Evolutionary conservation across 2,797 vertebrate species (phyloP).

Genomic region (Taeniopygia guttata): DNA sequence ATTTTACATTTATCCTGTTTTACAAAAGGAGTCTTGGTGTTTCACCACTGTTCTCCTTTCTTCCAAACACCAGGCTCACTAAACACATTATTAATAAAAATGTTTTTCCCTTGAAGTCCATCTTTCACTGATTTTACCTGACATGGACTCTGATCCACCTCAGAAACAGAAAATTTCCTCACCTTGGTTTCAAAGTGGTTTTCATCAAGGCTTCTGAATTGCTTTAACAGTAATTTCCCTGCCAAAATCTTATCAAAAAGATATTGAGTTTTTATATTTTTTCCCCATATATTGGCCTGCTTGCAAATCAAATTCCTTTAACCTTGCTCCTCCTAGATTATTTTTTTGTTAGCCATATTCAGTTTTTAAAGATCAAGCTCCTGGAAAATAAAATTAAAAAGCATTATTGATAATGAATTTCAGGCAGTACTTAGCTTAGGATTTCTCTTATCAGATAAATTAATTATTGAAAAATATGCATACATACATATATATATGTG

Average conservation of each 20-base stretch:
- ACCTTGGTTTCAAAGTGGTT: background rate
- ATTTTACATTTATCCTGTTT: background rate
- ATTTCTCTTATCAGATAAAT: background rate
- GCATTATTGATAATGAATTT: background rate
- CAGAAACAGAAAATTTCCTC: background rate
- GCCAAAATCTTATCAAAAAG: background rate
- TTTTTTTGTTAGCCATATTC: background rate
- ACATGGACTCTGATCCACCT: background rate
- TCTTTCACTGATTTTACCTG: background rate
- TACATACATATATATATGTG: fast-evolving
- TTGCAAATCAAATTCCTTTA: background rate
- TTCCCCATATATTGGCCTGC: background rate
- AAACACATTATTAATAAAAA: background rate
- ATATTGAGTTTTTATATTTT: background rate
- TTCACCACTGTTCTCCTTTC: background rate
- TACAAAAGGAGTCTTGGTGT: background rate
- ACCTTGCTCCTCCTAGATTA: background rate
- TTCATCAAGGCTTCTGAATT: background rate
- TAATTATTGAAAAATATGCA: background rate
- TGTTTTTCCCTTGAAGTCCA: background rate
- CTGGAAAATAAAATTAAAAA: background rate
- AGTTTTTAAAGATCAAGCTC: background rate
- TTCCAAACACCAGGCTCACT: background rate
- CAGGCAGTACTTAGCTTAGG: background rate
- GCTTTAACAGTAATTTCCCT: background rate